A percentile compares a stretch with the other conserved stretches of the same genome.
Conservation (phyloP, 1,140 invertebrate species). For the Aphaenogaster ashmeadi region DNA sequence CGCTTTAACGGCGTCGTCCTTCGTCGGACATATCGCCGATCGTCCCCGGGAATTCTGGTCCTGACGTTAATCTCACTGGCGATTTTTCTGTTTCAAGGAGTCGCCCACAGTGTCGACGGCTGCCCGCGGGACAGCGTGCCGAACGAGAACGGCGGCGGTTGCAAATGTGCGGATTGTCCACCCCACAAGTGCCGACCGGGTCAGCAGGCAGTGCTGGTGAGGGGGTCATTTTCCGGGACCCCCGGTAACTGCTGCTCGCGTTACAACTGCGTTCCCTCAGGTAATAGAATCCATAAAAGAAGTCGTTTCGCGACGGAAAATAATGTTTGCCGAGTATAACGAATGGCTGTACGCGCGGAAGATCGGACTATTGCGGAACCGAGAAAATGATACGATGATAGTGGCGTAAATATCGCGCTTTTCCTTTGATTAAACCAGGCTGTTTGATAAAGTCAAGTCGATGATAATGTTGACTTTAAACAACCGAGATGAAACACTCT, state of each 20-base stretch:
- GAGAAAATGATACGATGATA: slow-evolving; percentile 32
- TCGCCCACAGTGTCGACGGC: neutral
- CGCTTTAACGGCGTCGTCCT: slow-evolving; percentile 31
- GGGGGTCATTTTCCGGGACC: slow-evolving; percentile 43
- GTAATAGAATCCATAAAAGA: slow-evolving; percentile 64
- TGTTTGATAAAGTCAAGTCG: neutral
- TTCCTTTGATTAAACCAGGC: slow-evolving; percentile 41
- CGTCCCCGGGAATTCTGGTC: slow-evolving; percentile 39
- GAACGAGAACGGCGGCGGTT: slow-evolving; percentile 68
- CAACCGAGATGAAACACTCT: neutral
- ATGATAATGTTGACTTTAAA: slow-evolving; percentile 5
- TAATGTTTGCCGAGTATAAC: slow-evolving; percentile 42
- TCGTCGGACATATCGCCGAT: slow-evolving; percentile 34
- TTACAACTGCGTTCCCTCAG: slow-evolving; percentile 69
- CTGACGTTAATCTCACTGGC: slow-evolving; percentile 52
- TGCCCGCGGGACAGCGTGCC: slow-evolving; percentile 71
- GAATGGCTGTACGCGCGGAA: slow-evolving; percentile 27
- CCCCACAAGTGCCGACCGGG: slow-evolving; percentile 56
- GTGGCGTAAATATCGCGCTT: slow-evolving; percentile 8
- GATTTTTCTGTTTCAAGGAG: slow-evolving; percentile 66
- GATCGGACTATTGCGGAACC: slow-evolving; percentile 17
- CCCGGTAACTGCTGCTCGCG: slow-evolving; percentile 72
- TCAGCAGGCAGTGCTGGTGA: slow-evolving; percentile 53
- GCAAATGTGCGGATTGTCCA: slow-evolving; percentile 65
- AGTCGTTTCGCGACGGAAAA: slow-evolving; percentile 32